Evolutionary conservation across 2,797 vertebrate genomes (phyloP).

Genomic region (Notolepis coatsorum): DNA sequence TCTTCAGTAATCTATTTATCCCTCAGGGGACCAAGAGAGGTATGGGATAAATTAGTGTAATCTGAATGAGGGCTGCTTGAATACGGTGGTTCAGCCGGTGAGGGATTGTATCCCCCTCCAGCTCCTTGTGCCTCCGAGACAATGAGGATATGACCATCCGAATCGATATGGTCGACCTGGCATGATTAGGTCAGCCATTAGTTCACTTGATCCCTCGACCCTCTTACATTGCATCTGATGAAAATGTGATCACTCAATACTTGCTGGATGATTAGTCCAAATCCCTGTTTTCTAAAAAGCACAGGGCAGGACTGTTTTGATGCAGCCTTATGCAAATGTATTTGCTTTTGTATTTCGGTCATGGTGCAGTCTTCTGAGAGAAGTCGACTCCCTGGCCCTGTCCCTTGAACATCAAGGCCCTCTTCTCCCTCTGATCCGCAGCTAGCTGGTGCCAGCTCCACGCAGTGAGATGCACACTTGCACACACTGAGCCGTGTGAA

Average conservation of each 20-base stretch:
- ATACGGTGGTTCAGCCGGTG: conserved; percentile 51
- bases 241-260: conserved; percentile 73
- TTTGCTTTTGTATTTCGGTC: conserved; percentile 50
- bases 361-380: conserved; percentile 42
- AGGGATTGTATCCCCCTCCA: conserved; percentile 47
- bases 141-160: conserved; percentile 66
- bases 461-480: conserved; percentile 6
- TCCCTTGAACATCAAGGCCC: conserved; percentile 71
- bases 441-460: conserved; percentile 42
- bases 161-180: conserved; percentile 73
- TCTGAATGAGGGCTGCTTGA: conserved; percentile 67
- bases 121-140: conserved; percentile 53
- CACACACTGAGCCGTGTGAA: background rate
- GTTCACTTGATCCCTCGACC: conserved; percentile 74
- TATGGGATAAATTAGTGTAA: conserved; percentile 70
- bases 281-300: conserved; percentile 38
- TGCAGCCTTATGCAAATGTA: conserved; percentile 60
- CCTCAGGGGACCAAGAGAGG: conserved; percentile 57
- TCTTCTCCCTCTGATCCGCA: conserved; percentile 57
- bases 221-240: conserved; percentile 63
- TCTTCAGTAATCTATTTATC: conserved; percentile 68
- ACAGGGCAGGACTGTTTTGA: conserved; percentile 42
- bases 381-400: conserved; percentile 36
- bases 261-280: conserved; percentile 60
- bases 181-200: conserved; percentile 78